Evolutionary conservation across 2,888 invertebrate species (phyloP).

Genomic region (Epinotia demarniana): DNA sequence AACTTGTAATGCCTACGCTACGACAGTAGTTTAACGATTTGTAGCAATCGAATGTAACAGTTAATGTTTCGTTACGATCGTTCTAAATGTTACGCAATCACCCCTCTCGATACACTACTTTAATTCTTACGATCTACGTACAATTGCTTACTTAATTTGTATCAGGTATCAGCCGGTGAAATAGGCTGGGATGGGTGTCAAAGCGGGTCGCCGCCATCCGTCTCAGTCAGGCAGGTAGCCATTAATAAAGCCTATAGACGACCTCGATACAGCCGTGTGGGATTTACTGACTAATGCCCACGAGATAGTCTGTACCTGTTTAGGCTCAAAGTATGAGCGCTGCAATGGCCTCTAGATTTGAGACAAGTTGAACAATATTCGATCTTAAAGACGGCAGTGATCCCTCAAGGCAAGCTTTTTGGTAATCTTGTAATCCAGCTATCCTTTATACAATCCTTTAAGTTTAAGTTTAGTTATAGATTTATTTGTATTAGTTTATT

Average conservation of each 20-base stretch:
- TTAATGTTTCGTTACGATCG: too few species aligned
- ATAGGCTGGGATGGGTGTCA: conserved; percentile 49
- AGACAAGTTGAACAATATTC: too few species aligned
- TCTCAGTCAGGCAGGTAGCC: conserved; percentile 59
- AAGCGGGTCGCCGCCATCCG: conserved; percentile 55
- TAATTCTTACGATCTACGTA: not conserved
- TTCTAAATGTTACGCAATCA: too few species aligned
- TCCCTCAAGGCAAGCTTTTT: too few species aligned
- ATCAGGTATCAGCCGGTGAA: conserved; percentile 44
- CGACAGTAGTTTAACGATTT: not conserved
- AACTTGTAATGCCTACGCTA: too few species aligned
- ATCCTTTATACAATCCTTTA: not conserved
- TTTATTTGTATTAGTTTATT: too few species aligned
- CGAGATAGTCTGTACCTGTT: not conserved
- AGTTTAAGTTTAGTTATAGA: too few species aligned
- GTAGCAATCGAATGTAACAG: not conserved
- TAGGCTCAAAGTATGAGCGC: too few species aligned
- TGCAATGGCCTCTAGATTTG: too few species aligned
- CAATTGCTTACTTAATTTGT: conserved; percentile 10
- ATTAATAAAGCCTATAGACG: conserved; percentile 56
- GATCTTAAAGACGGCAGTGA: too few species aligned
- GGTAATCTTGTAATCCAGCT: too few species aligned
- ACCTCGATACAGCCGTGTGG: conserved; percentile 49
- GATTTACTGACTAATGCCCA: conserved; percentile 5
- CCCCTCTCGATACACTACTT: not conserved